phyloP scores from a whole-genome alignment of 2,113 vertebrate genomes.

The Periophthalmodon schlosseri region DNA sequence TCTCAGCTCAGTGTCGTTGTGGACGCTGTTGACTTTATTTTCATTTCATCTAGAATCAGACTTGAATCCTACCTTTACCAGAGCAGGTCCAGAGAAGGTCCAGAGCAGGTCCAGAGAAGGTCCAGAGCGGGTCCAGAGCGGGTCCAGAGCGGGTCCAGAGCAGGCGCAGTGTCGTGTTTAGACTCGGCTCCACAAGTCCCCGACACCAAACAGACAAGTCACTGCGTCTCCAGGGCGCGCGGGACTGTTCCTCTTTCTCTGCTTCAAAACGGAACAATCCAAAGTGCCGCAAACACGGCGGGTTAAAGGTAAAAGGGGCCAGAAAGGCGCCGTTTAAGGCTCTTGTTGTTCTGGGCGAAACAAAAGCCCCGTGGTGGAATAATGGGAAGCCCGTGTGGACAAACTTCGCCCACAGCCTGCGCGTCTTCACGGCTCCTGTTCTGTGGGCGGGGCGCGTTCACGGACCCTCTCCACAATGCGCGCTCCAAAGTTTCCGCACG shows the following conservation, averaged over 20 bases:
- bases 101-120: no score
- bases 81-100: slow-evolving; percentile 31
- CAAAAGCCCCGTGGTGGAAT: slow-evolving; percentile 45
- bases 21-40: no score
- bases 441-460: slow-evolving; percentile 58
- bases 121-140: slow-evolving; percentile 30
- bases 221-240: background rate
- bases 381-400: slow-evolving; percentile 64
- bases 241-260: slow-evolving; percentile 7
- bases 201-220: slow-evolving; percentile 42
- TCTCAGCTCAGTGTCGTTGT: no score
- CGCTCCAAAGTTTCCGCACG: background rate
- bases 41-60: background rate
- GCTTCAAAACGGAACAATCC: background rate
- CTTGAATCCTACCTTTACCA: slow-evolving; percentile 41
- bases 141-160: slow-evolving; percentile 27
- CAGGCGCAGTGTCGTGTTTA: slow-evolving; percentile 28
- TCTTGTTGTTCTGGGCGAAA: slow-evolving; percentile 43
- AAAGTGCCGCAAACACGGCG: slow-evolving; percentile 16
- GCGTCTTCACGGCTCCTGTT: slow-evolving; percentile 43
- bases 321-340: background rate
- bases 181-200: slow-evolving; percentile 55
- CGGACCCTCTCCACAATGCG: background rate
- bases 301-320: background rate
- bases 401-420: slow-evolving; percentile 61